Base-by-base conservation (phyloP, 2,888 invertebrate species). In the Hirtodrosophila confusa region DNA sequence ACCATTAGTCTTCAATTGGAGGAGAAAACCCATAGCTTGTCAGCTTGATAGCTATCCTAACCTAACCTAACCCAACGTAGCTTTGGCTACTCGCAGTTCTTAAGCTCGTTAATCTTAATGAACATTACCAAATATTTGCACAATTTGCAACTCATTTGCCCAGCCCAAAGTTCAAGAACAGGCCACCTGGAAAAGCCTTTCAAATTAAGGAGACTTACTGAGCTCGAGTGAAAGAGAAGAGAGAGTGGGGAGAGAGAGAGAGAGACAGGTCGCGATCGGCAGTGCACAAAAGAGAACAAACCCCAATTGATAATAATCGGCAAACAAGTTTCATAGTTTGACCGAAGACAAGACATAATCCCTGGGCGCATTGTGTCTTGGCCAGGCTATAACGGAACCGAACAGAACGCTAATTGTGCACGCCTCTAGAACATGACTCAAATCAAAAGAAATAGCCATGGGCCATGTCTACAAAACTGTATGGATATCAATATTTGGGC, bases 401-500 rank as follows among this genome's bases (percentile, higher is more conserved):
- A 63, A 76, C 80, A 86, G 68, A 76, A 80, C 86, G 84, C 82
- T 82, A 82, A 82, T 87, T 82, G 82, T 87, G 79, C 82, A 82
- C 87, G 82, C 87, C 82, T 82, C 87, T 75, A 72, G 82, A 82
- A 82, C 87, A 82, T 85, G 86, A 87, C 86, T 85, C 82, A 82
- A 87, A 85, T 85, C 79, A 87, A 58, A 67, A 64, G 64, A 76
- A 75, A 75, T 63, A 41, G 82, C 82, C 76, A 64, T 44, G 54
- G 69, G 82, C 82, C 56, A 70, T 43, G 64, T 69, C 69, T 37
- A 62, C 66, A 66, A 64, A 74, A 54, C 43, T 27, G 41, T 23
- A 49, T 36, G 66, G 69, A 80, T 86, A 88, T 84, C 88, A 86
- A 88, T 84, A 88, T 84, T 84, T 86, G 68, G 83, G 71, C 74